Percentiles rank a stretch among this genome's conserved stretches.
These are phyloP conservation scores for Propithecus deckenii DNA, from an alignment of 2,797 vertebrate species.

Conservation along the genomic window DNA sequence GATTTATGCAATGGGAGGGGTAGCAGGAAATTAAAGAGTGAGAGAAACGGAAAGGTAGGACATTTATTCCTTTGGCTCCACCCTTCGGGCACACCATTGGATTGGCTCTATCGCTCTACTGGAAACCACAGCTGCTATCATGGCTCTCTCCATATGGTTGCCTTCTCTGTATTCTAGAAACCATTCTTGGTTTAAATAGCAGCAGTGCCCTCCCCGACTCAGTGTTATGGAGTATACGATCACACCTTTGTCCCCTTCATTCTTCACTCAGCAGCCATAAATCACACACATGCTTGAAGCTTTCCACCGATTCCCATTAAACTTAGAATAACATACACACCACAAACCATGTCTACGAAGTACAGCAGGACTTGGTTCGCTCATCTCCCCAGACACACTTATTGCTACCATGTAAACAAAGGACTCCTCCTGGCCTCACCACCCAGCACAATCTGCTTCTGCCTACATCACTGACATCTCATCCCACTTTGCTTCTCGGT, in stretches of 20 bases:
- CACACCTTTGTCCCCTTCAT: not conserved
- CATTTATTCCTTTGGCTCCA: not conserved
- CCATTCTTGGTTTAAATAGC: not conserved
- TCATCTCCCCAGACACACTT: not conserved
- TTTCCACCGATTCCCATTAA: not conserved
- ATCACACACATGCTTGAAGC: not conserved
- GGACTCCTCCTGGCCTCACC: not conserved
- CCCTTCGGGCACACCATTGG: not conserved
- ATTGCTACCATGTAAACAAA: not conserved
- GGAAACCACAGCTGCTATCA: not conserved
- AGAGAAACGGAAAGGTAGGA: not conserved
- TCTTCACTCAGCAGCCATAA: not conserved
- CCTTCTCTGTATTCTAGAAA: not conserved
- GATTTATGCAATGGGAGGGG: not conserved
- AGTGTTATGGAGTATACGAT: not conserved
- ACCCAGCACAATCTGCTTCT: not conserved
- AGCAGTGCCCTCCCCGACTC: not conserved
- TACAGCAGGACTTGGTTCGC: not conserved
- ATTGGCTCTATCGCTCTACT: not conserved
- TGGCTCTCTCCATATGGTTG: not conserved
- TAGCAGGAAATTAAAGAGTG: not conserved
- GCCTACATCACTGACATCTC: too few species aligned
- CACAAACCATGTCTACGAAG: too few species aligned
- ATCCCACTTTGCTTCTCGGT: not conserved
- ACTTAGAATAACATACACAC: not conserved